A percentile compares a stretch with the other conserved stretches of the same genome.
Conservation (phyloP, 2,888 invertebrate species). For the Epinotia bilunana region DNA sequence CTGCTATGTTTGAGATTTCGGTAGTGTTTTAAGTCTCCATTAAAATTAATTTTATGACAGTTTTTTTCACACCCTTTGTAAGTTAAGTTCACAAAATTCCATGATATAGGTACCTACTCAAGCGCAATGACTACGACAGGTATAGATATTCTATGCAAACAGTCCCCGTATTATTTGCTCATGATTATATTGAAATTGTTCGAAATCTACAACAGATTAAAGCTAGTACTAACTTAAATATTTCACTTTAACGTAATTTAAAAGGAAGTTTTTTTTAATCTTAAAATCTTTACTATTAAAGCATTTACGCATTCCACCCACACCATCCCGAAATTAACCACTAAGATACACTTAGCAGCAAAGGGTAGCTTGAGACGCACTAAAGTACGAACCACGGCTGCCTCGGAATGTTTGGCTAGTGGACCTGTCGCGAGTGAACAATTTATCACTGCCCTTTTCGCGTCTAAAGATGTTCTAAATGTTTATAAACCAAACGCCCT, state of each 20-base stretch:
- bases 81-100: no score
- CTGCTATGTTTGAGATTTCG: no score
- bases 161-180: no score
- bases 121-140: no score
- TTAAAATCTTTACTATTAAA: no score
- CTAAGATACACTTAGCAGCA: neutral
- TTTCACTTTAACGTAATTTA: no score
- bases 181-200: no score
- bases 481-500: conserved; percentile 26
- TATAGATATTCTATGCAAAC: no score
- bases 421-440: conserved; percentile 16
- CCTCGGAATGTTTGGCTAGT: conserved; percentile 8
- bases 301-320: neutral
- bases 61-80: neutral
- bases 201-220: no score
- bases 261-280: no score
- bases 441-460: conserved; percentile 20
- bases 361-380: neutral
- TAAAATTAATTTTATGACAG: neutral
- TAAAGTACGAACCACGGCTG: neutral
- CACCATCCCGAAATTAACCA: neutral
- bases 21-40: neutral
- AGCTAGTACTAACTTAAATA: no score
- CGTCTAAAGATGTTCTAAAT: conserved; percentile 29
- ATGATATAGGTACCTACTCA: no score